phyloP scores from a whole-genome alignment of 2,797 vertebrate species.

The Rhinatrema bivittatum region DNA sequence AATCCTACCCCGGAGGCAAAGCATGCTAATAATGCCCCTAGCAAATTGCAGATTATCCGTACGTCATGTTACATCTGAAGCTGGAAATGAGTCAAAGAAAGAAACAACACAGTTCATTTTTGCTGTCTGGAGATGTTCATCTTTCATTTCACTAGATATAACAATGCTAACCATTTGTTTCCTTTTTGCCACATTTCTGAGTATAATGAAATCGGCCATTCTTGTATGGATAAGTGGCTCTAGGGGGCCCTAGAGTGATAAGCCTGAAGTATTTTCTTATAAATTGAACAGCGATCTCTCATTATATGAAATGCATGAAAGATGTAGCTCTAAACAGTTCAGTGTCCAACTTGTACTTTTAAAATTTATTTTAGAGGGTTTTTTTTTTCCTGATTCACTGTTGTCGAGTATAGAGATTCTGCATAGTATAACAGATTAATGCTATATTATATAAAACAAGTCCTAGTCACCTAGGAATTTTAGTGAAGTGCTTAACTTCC shows the following conservation, averaged over 20 bases:
- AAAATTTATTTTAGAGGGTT: too few species aligned
- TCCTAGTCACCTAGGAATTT: too few species aligned
- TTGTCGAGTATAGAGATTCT: too few species aligned
- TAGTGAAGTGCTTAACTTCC: too few species aligned
- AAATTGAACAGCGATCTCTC: conserved; percentile 39
- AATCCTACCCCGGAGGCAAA: conserved; percentile 79
- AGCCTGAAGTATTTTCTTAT: conserved; percentile 25
- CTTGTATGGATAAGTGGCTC: conserved; percentile 25
- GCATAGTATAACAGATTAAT: too few species aligned
- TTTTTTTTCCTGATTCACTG: too few species aligned
- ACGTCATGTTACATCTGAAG: conserved; percentile 37
- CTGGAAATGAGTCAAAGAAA: conserved; percentile 49
- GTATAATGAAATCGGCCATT: conserved; percentile 30
- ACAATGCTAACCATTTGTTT: conserved; percentile 50
- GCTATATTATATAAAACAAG: too few species aligned
- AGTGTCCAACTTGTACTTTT: too few species aligned
- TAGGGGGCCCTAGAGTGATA: conserved; percentile 8
- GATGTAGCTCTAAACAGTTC: conserved; percentile 24
- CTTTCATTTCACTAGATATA: conserved; percentile 59
- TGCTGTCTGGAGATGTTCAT: conserved; percentile 66
- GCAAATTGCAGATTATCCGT: conserved; percentile 74
- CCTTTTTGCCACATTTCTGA: conserved; percentile 37
- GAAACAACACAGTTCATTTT: conserved; percentile 58
- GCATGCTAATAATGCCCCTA: conserved; percentile 84
- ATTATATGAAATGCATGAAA: conserved; percentile 41